These are phyloP conservation scores for Resseliella maxima DNA, from an alignment of 2,888 invertebrate genomes.

Conservation along the genomic window DNA sequence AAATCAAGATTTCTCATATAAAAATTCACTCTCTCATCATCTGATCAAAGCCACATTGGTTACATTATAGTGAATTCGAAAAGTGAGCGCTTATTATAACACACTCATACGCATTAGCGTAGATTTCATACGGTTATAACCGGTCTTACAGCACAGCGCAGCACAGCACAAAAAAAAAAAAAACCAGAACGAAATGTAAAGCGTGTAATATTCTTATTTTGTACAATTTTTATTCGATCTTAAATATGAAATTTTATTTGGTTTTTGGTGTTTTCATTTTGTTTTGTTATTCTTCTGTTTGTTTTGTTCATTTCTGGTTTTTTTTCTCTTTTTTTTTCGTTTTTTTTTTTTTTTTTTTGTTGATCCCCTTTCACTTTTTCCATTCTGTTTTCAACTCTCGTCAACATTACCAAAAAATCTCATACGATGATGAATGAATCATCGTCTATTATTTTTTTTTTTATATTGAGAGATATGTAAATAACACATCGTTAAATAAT, in stretches of 20 bases:
- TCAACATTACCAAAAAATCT: neutral
- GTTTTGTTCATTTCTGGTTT: conserved; percentile 16
- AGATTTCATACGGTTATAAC: neutral
- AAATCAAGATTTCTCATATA: conserved; percentile 18
- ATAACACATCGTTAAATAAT: too few species aligned
- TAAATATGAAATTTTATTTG: neutral
- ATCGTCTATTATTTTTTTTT: neutral
- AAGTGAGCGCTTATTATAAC: neutral
- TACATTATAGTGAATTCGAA: neutral
- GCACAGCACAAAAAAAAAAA: neutral
- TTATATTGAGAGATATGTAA: too few species aligned
- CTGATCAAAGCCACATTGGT: neutral
- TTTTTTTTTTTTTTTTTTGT: too few species aligned
- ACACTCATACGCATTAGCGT: neutral
- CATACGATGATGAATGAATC: neutral
- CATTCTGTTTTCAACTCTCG: neutral
- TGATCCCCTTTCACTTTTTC: conserved; percentile 46
- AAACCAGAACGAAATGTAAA: neutral
- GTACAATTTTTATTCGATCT: neutral
- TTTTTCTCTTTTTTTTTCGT: too few species aligned
- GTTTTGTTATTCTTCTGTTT: neutral
- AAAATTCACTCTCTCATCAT: neutral
- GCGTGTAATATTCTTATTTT: neutral
- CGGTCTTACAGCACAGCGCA: neutral
- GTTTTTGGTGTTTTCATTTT: neutral